A percentile compares a stretch with the other conserved stretches of the same genome.
phyloP scores from a whole-genome alignment of 2,888 invertebrate genomes.

The Marronus borbonicus region DNA sequence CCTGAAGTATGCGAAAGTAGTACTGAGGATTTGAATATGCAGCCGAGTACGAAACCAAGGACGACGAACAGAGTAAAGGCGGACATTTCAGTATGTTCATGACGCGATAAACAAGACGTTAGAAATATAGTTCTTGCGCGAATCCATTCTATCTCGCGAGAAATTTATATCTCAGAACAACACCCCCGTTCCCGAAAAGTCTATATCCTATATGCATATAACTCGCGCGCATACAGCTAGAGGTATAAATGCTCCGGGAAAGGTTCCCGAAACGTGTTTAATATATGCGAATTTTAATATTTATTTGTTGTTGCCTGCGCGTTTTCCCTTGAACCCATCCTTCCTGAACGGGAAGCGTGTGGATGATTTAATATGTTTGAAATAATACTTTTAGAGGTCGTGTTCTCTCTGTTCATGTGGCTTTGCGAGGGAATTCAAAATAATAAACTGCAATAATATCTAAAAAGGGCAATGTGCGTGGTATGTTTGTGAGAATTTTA shows the following conservation, averaged over 20 bases:
- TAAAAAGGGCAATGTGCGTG: too few relatives aligned
- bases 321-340: not conserved
- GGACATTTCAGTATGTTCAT: conserved; percentile 49
- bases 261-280: conserved; percentile 11
- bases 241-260: conserved; percentile 1
- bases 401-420: not conserved
- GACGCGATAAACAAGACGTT: conserved; percentile 51
- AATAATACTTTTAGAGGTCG: conserved; percentile 22
- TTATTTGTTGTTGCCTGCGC: conserved; percentile 25
- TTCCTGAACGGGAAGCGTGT: not conserved
- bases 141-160: conserved; percentile 17
- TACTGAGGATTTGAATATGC: conserved; percentile 25
- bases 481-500: too few relatives aligned
- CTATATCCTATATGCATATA: conserved; percentile 7
- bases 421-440: not conserved
- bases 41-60: conserved; percentile 13
- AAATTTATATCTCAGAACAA: conserved; percentile 43
- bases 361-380: conserved; percentile 21
- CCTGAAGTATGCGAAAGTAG: conserved; percentile 22
- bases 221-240: not conserved
- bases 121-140: conserved; percentile 47
- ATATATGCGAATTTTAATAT: conserved; percentile 40
- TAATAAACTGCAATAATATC: not conserved
- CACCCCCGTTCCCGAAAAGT: conserved; percentile 5
- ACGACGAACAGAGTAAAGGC: conserved; percentile 48